Conservation (phyloP, 2,797 vertebrate genomes). For the Lophotriccus pileatus region DNA sequence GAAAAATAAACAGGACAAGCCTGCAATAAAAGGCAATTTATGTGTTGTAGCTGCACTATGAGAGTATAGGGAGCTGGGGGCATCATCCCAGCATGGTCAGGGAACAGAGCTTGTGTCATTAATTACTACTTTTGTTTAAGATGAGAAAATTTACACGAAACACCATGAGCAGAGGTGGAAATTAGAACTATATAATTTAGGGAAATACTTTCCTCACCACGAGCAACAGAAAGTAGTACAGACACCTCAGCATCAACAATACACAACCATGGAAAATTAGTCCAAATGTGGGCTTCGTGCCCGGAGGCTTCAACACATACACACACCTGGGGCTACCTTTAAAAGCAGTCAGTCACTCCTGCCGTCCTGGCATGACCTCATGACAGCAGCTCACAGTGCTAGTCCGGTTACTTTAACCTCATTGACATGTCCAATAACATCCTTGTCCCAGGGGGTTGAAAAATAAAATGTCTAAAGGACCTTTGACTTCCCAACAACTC, state of each 20-base stretch:
- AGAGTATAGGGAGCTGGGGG: neutral
- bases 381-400: neutral
- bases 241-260: neutral
- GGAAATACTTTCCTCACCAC: neutral
- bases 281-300: rapidly evolving
- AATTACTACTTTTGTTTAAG: neutral
- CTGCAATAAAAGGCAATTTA: conserved; percentile 24
- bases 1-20: conserved; percentile 26
- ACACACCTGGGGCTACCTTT: neutral
- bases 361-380: rapidly evolving
- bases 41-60: neutral
- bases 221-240: neutral
- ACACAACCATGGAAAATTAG: neutral
- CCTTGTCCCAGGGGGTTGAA: neutral
- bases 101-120: neutral
- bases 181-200: neutral
- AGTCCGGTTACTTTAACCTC: neutral
- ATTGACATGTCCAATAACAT: neutral
- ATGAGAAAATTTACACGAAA: neutral
- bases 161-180: neutral
- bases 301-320: rapidly evolving
- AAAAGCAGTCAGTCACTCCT: rapidly evolving
- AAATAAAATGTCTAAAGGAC: neutral
- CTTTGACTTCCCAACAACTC: neutral
- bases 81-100: neutral